A percentile compares a stretch with the other conserved stretches of the same genome.
These are phyloP conservation scores for Onychomys arenicola DNA, from an alignment of 2,797 vertebrate species.

Conservation along the genomic window DNA sequence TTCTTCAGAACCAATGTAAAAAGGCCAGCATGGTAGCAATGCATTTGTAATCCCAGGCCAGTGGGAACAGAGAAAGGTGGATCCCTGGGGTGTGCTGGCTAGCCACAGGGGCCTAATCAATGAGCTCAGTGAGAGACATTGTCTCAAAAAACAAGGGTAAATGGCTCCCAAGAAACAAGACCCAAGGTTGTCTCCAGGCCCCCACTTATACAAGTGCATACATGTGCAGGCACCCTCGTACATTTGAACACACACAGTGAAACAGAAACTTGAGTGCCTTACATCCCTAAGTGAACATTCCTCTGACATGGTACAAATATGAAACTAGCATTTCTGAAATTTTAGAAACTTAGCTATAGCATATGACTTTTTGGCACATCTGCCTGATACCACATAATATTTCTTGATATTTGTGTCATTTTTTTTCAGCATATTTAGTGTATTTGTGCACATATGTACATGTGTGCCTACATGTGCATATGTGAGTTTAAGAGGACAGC, in stretches of 20 bases:
- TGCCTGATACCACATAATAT: neutral
- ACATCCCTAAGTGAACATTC: neutral
- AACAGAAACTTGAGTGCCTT: neutral
- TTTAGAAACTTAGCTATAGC: neutral
- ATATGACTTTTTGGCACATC: neutral
- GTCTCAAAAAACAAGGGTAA: neutral
- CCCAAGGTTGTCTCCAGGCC: neutral
- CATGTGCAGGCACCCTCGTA: neutral
- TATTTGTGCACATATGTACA: neutral
- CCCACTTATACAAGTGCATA: neutral
- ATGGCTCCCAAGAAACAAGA: neutral
- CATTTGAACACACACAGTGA: neutral
- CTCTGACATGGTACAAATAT: neutral
- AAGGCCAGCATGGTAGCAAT: neutral
- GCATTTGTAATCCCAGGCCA: neutral
- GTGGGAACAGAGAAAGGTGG: neutral
- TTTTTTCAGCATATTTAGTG: neutral
- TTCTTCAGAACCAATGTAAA: neutral
- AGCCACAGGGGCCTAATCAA: neutral
- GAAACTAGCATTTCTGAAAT: slow-evolving; percentile 31
- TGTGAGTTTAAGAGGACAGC: neutral
- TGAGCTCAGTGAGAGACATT: neutral
- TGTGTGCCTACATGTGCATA: too few species aligned
- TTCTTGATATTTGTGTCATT: slow-evolving; percentile 5
- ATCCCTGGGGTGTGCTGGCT: neutral